phyloP scores from a whole-genome alignment of 2,113 vertebrate genomes.

The Channa argus region DNA sequence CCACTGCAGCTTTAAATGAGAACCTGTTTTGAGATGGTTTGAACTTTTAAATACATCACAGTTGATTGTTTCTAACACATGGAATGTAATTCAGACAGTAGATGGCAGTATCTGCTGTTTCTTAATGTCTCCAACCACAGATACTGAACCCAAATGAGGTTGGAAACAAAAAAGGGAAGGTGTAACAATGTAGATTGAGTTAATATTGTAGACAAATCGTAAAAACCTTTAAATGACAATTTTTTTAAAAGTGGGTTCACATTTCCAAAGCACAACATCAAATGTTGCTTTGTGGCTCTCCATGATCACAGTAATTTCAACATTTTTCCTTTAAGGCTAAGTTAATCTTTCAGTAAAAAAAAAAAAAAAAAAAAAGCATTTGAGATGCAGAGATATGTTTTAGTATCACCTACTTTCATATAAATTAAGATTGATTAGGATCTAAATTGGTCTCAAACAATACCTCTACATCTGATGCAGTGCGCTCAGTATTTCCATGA shows the following conservation, averaged over 20 bases:
- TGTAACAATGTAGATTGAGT: constrained; percentile 11
- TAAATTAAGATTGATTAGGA: not conserved
- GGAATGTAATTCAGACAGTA: constrained; percentile 42
- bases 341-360: constrained; percentile 8
- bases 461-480: constrained; percentile 90
- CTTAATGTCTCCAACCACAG: not conserved
- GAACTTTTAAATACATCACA: not conserved
- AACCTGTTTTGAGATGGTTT: no score
- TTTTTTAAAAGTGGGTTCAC: constrained; percentile 16
- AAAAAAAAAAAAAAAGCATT: constrained; percentile 11
- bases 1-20: no score
- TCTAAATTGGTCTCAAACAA: constrained; percentile 8
- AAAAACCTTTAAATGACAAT: constrained; percentile 12
- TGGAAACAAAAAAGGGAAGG: not conserved
- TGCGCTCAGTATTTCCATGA: constrained; percentile 75
- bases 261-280: constrained; percentile 9
- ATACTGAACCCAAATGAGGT: constrained; percentile 29
- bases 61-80: not conserved
- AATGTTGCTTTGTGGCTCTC: not conserved
- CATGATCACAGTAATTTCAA: constrained; percentile 3
- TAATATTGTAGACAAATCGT: constrained; percentile 14
- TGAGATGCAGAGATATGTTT: not conserved
- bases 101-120: constrained; percentile 56
- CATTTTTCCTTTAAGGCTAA: constrained; percentile 1
- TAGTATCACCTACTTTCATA: constrained; percentile 11